Base-by-base conservation (phyloP, 2,797 vertebrate genomes). In the Psittacula derbiana region DNA sequence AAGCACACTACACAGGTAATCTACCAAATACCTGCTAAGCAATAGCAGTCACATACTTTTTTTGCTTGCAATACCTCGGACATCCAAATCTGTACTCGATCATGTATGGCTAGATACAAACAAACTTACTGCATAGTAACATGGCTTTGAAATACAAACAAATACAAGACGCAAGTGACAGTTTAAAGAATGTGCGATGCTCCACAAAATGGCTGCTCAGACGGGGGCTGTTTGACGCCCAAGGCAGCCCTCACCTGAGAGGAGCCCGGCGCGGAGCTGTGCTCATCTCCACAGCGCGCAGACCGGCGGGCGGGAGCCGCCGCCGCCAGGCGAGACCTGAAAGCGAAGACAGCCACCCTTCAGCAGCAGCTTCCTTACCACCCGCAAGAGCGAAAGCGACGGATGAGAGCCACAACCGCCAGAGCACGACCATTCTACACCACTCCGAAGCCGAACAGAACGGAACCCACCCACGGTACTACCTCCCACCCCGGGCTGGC, bases 401-500 rank as follows among this genome's bases (percentile, higher is more conserved):
- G 0, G 0, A 3, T 0, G 1, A 9, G 1, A 40, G 0, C 85
- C 57, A 2, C 1, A 12, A 4, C n/a, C 1, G 3, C 27, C 30
- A 13, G 1, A 17, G 7, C 30, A 17, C 27, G 2, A 12, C 2
- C 7, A 6, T 8, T 11, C 27, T 1, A 5, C 28, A 3, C 14
- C 36, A 3, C 25, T 38, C 9, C 28, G 1, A 5, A 43, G 1
- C 25, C 18, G 2, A 4, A 1, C 2, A 9, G 21, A 23, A 33
- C n/a, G 1, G 2, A 12, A 2, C 4, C 31, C 1, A 4, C 8
- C 8, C 4, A 1, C 19, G 2, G 0, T 1, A 0, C 20, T 8
- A 0, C 16, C 10, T 0, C 43, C 5, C 8, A 0, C 17, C 12
- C 4, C 10, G 0, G 16, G 2, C 19, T 1, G 7, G 3, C 53